Evolutionary conservation across 2,797 vertebrate genomes (phyloP), one percentile per base, ranked within the genome.

Genomic region (Spondyliosoma cantharus): DNA sequence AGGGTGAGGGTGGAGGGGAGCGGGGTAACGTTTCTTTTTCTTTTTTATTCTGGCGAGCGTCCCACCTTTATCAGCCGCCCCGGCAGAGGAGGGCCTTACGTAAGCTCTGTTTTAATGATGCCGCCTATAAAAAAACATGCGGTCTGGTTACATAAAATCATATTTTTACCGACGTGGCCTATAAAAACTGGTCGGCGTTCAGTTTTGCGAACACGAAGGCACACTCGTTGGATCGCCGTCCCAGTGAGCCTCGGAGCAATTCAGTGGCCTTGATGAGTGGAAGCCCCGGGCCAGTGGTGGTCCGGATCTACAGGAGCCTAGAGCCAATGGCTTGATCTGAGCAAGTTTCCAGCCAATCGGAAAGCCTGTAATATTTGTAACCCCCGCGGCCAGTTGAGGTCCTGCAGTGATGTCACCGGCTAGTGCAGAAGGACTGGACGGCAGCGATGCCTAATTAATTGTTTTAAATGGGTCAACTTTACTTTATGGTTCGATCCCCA

Each of bases 1-100:
- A 22, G 19, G 37, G 32, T 37, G 32, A 37, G 43, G 56, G 22
- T 45, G 17, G 61, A 12, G 8, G 60, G 24, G 25, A 20, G 49
- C 43, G 32, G 64, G 73, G 80, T 77, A 81, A 82, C 4, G 7
- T 78, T 74, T 79, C 20, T 63, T 54, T 63, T 66, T 57, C 14
- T 8, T 37, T 20, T 54, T 50, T 16, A 71, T 66, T 56, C 87
- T 92, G 89, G 87, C 84, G 49, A 85, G 71, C 53, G 66, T 82
- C 84, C 81, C 56, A 53, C 53, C 88, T 90, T 89, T 83, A 85
- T 92, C 87, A 71, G 84, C 75, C 22, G 82, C 69, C 72, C 72
- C 70, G 14, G 73, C 87, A 87, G 83, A 87, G 75, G 29, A 75
- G 50, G 72, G 27, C 48, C 70, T 81, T 86, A 83, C 56, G 71